Evolutionary conservation across 2,797 vertebrate species (phyloP).

Genomic region (Propithecus deckenii): DNA sequence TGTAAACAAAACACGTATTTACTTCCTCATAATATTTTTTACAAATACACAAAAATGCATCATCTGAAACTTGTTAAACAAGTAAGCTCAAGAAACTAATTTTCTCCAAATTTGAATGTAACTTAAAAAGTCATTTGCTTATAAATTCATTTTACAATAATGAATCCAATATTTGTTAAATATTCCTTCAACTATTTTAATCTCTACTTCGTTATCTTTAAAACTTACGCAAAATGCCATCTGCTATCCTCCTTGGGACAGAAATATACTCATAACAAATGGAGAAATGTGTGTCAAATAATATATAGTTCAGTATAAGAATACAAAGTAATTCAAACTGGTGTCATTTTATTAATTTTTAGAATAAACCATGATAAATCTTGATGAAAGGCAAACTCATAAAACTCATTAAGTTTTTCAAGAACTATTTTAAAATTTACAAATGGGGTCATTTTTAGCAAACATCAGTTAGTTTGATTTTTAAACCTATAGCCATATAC

Average conservation of each 20-base stretch:
- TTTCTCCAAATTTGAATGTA: neutral
- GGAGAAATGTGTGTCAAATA: neutral
- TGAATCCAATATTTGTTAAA: neutral
- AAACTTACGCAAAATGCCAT: neutral
- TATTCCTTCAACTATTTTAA: neutral
- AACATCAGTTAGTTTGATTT: neutral
- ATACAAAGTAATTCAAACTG: conserved; percentile 3
- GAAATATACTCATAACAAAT: neutral
- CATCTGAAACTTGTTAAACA: neutral
- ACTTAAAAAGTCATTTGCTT: neutral
- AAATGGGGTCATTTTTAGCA: neutral
- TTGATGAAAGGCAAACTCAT: neutral
- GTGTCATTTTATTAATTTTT: neutral
- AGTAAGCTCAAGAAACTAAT: neutral
- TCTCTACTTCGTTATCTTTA: neutral
- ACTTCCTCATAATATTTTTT: neutral
- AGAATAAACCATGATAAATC: neutral
- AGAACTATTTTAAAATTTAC: conserved; percentile 26
- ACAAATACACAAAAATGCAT: neutral
- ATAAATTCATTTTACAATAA: neutral
- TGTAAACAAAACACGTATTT: neutral
- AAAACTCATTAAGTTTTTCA: neutral
- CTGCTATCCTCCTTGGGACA: neutral
- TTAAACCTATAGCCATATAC: neutral
- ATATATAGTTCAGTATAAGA: neutral